Evolutionary conservation across 2,797 vertebrate genomes (phyloP).

Genomic region (Balearica regulorum): DNA sequence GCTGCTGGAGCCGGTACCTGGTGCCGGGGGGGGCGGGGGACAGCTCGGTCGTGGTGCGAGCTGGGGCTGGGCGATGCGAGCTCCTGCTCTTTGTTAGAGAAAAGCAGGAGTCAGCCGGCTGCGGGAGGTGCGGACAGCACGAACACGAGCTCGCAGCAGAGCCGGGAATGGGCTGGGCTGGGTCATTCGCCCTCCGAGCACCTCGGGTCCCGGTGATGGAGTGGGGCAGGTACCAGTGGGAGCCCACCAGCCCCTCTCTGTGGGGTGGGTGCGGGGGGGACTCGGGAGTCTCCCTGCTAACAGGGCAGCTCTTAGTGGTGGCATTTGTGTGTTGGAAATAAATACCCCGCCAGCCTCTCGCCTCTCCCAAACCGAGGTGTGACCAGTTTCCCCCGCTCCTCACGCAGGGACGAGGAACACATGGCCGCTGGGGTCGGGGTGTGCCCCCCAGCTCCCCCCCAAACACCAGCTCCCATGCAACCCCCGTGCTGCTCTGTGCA

Average conservation of each 20-base stretch:
- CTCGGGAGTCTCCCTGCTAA: not conserved
- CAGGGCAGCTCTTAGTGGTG: not conserved
- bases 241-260: not conserved
- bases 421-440: accelerated
- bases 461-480: accelerated
- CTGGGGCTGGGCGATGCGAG: not conserved
- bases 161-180: not conserved
- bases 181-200: not conserved
- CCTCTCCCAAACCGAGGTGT: accelerated
- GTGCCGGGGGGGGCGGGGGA: not conserved
- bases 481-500: not conserved
- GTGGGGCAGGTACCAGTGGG: not conserved
- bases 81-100: not conserved
- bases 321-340: not conserved
- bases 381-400: not conserved
- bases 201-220: not conserved
- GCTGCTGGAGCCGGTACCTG: not conserved
- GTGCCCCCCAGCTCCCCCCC: not conserved
- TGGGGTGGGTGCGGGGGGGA: not conserved
- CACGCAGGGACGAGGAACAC: no score
- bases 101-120: not conserved
- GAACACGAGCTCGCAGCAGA: not conserved
- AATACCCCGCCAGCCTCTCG: not conserved
- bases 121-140: not conserved
- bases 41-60: not conserved